Evolutionary conservation across 2,113 vertebrate species (phyloP), one percentile per base, ranked within the genome.

Genomic region (Protobothrops flavoviridis): DNA sequence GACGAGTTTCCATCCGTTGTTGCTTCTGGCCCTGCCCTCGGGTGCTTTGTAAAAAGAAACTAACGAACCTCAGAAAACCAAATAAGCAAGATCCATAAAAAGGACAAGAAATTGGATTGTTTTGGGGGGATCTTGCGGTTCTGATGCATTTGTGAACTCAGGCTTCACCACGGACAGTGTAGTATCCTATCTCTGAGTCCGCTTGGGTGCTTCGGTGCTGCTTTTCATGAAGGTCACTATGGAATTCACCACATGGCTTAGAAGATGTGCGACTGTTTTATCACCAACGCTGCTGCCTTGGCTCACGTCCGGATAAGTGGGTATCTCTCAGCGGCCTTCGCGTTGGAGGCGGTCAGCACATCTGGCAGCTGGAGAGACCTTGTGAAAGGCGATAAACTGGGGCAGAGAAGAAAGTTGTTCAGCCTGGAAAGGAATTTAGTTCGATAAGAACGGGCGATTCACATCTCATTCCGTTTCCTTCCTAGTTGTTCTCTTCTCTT

Each of bases 281-380:
- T 45, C 53, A 3, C 48, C 4, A 87, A 23, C 5, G 0, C 50
- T 48, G 15, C 2, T 48, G 15, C 2, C 64, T 59, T 52, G 15
- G 87, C 90, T 59, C 6, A 4, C 29, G 2, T 45, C 52, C 53
- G 23, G 55, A 91, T 59, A 59, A 85, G n/a, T 13, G 4, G 1
- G 29, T 29, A 85, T 64, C 64, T 85, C 69, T 11, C 20, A 13
- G 64, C 20, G 59, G n/a, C n/a, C n/a, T n/a, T n/a, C 29, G 9
- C 6, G 5, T 43, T 7, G 5, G 61, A 33, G 55, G 43, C 81
- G 52, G 64, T n/a, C 33, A 74, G 33, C 39, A 6, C 45, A 43
- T 93, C 59, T n/a, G 43, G 45, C 17, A 55, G 55, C 85, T n/a
- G 81, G n/a, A 61, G 33, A 57, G 39, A 69, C 90, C 93, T 93